These are phyloP conservation scores for Falcaria lacertinaria DNA, from an alignment of 2,888 invertebrate genomes.

Conservation along the genomic window DNA sequence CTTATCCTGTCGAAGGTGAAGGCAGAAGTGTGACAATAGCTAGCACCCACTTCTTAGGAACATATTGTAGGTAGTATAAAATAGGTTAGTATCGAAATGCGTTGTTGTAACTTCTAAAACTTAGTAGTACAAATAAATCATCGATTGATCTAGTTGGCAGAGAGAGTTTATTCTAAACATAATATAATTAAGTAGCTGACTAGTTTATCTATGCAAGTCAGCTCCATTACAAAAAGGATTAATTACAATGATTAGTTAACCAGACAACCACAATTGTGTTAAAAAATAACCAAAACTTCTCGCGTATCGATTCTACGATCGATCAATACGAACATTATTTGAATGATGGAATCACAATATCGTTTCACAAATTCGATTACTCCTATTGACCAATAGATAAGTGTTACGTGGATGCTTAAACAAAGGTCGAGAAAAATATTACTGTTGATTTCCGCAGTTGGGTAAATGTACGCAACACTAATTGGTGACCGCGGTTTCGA, in stretches of 20 bases:
- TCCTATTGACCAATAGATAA: neutral
- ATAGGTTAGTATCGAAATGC: too few relatives aligned
- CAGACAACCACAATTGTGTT: neutral
- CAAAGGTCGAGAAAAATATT: slow-evolving; percentile 13
- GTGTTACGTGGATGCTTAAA: neutral
- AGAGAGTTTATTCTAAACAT: too few relatives aligned
- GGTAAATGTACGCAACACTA: slow-evolving; percentile 13
- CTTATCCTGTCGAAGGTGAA: too few relatives aligned
- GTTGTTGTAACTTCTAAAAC: too few relatives aligned
- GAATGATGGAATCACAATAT: too few relatives aligned
- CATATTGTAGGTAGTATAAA: too few relatives aligned
- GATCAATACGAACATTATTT: neutral
- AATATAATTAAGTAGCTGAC: neutral
- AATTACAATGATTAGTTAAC: neutral
- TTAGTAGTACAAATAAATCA: too few relatives aligned
- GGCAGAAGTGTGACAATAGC: too few relatives aligned
- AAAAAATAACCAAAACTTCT: neutral
- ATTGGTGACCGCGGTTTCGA: slow-evolving; percentile 14
- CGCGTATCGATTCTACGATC: neutral
- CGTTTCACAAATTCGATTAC: neutral
- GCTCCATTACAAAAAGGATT: neutral
- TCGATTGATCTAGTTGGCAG: too few relatives aligned
- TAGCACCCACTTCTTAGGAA: too few relatives aligned
- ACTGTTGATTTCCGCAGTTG: slow-evolving; percentile 14
- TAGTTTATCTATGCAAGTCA: neutral